Conservation (phyloP, 2,797 vertebrate genomes). For the Heliangelus exortis region DNA sequence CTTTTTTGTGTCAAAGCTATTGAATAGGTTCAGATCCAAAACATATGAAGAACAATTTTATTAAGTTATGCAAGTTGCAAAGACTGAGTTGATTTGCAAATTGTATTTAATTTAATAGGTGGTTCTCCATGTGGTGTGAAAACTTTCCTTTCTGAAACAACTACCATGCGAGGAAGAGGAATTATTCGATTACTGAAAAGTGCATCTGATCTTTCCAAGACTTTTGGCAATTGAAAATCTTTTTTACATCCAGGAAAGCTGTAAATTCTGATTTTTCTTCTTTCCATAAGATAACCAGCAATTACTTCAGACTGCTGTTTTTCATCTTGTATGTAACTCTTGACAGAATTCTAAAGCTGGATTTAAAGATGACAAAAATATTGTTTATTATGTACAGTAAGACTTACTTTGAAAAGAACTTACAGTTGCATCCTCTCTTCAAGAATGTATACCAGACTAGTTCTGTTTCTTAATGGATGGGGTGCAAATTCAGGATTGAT, state of each 20-base stretch:
- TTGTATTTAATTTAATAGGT: constrained; percentile 59
- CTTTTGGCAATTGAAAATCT: neutral
- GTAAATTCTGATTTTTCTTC: constrained; percentile 27
- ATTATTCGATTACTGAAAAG: constrained; percentile 67
- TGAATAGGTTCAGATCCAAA: neutral
- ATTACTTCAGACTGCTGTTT: neutral
- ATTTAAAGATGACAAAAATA: constrained; percentile 5
- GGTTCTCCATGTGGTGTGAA: constrained; percentile 64
- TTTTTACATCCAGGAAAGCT: neutral
- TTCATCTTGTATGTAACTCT: constrained; percentile 5
- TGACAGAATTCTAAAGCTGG: neutral
- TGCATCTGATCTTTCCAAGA: neutral
- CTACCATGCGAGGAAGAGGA: constrained; percentile 73
- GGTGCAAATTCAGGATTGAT: neutral
- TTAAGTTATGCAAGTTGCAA: neutral
- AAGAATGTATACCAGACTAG: neutral
- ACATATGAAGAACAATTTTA: neutral
- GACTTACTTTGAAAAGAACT: neutral
- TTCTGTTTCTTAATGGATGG: neutral
- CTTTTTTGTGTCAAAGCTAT: neutral
- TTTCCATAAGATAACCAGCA: neutral
- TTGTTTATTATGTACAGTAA: constrained; percentile 32
- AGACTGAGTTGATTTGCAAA: constrained; percentile 20
- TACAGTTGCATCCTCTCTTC: neutral
- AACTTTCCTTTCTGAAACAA: neutral